Conservation (phyloP, 2,888 invertebrate species). For the Ceriagrion tenellum region DNA sequence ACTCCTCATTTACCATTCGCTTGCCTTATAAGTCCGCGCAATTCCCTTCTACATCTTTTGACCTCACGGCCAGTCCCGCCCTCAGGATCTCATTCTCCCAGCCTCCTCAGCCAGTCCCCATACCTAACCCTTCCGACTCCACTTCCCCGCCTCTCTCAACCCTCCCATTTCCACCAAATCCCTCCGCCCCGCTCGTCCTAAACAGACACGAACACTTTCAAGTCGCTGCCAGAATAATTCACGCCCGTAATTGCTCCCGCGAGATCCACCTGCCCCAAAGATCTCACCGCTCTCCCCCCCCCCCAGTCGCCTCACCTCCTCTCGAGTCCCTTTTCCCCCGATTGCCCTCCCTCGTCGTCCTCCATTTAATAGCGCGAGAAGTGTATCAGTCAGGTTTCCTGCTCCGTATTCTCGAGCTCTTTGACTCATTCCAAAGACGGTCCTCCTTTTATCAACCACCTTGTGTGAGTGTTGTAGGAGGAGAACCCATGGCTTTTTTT, state of each 20-base stretch:
- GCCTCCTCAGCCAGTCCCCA: neutral
- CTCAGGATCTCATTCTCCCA: neutral
- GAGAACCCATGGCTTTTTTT: neutral
- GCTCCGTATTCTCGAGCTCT: neutral
- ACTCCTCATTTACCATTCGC: constrained; percentile 29
- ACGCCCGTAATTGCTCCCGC: constrained; percentile 46
- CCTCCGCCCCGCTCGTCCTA: neutral
- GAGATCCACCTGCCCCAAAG: constrained; percentile 25
- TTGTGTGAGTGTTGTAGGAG: neutral
- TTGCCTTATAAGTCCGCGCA: neutral
- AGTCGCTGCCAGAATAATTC: constrained; percentile 46
- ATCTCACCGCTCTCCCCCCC: neutral
- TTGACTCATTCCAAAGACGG: neutral
- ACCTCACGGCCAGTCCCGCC: constrained; percentile 22
- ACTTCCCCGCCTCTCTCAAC: neutral
- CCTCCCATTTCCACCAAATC: neutral
- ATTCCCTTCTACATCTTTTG: constrained; percentile 13
- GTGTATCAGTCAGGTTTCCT: constrained; percentile 23
- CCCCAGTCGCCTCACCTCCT: neutral
- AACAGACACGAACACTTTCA: neutral
- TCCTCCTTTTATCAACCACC: neutral
- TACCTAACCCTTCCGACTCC: neutral
- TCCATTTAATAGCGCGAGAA: constrained; percentile 6
- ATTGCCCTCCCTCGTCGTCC: neutral
- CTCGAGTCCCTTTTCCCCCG: neutral